phyloP scores from a whole-genome alignment of 1,140 invertebrate species.

The Lutraria rhynchaena region DNA sequence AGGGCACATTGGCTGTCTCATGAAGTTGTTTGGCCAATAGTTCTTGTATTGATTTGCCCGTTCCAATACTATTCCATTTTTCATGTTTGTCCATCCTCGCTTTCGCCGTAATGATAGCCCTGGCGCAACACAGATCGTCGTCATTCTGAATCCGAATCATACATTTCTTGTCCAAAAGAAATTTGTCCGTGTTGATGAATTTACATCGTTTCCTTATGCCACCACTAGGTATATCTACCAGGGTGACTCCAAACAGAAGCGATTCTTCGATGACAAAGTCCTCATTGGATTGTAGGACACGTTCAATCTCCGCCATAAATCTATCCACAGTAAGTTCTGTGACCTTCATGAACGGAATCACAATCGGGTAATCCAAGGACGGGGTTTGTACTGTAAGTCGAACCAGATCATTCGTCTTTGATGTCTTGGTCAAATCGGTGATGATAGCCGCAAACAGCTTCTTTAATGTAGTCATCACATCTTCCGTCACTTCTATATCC shows the following conservation, averaged over 20 bases:
- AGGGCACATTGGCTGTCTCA: background rate
- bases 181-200: background rate
- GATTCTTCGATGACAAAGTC: constrained; percentile 21
- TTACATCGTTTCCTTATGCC: background rate
- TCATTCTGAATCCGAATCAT: constrained; percentile 11
- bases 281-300: constrained; percentile 7
- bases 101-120: constrained; percentile 30
- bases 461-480: constrained; percentile 16
- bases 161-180: constrained; percentile 9
- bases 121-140: constrained; percentile 36
- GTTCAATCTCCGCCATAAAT: constrained; percentile 31
- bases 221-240: constrained; percentile 1
- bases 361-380: constrained; percentile 22
- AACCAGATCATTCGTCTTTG: background rate
- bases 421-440: background rate
- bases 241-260: background rate
- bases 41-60: background rate
- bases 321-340: constrained; percentile 19
- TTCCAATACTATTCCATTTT: constrained; percentile 7
- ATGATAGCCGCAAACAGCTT: constrained; percentile 2
- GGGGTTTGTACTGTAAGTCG: constrained; percentile 13
- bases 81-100: background rate
- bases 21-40: background rate
- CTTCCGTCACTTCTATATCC: too few relatives aligned
- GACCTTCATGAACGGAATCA: constrained; percentile 6